Conservation (phyloP, 1,140 invertebrate genomes). For the Panulirus ornatus region DNA sequence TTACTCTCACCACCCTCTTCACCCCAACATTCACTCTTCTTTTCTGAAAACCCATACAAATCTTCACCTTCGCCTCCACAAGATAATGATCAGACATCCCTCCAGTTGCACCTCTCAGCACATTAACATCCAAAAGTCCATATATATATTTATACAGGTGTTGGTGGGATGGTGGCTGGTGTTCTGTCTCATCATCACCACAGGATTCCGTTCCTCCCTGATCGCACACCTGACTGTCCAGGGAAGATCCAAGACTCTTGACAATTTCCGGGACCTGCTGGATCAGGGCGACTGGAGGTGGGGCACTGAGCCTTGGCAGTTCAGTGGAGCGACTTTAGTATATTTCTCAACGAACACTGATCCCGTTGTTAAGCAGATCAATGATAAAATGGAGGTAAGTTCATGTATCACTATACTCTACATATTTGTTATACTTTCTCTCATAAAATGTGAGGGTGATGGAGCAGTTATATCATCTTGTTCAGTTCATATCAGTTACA, state of each 20-base stretch:
- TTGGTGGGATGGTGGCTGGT: constrained; percentile 22
- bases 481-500: no score
- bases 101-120: no score
- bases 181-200: constrained; percentile 11
- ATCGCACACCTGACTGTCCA: constrained; percentile 18
- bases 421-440: no score
- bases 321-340: background rate
- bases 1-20: no score
- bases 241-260: background rate
- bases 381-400: background rate
- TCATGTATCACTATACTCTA: background rate
- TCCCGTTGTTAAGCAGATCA: background rate
- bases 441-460: background rate
- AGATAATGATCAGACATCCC: no score
- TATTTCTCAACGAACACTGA: constrained; percentile 18
- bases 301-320: constrained; percentile 16
- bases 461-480: no score
- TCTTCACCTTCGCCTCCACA: no score
- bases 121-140: no score
- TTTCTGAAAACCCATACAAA: no score
- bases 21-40: no score
- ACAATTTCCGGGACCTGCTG: background rate
- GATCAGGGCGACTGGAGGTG: background rate
- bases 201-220: constrained; percentile 9
- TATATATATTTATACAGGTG: background rate